Base-by-base conservation (phyloP, 2,797 vertebrate species). In the Gymnodraco acuticeps region DNA sequence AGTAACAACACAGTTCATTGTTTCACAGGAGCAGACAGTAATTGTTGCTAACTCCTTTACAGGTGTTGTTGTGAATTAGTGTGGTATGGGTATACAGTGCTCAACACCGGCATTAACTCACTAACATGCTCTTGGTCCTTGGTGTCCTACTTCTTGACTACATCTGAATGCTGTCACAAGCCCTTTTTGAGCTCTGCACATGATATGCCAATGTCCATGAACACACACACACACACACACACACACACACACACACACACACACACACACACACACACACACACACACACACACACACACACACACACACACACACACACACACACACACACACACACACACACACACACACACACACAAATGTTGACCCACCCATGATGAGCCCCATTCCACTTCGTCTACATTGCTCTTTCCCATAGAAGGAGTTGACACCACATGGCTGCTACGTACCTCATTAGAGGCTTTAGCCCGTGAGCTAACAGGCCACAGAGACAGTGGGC, bases 391-490 rank as follows among this genome's bases (percentile, higher is more conserved):
- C 43, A 58, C 92, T 86, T 88, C 73, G 72, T 91, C 88, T 90
- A 47, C 83, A 16, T 67, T 77, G 84, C 90, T 94, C 75, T 85
- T 88, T 91, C 89, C 81, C 84, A 83, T 83, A 67, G 72, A 70
- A 87, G 86, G 74, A 87, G 85, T 82, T 91, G 91, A 93, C 92
- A 90, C 86, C 89, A 92, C 92, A 91, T 88, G 89, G 91, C 93
- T 91, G 90, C 83, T 88, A n/a, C n/a, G n/a, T n/a, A 88, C 90
- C 94, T 93, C 94, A 94, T 95, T 95, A 94, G 92, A 90, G 86
- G 80, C 87, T 88, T 92, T 92, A 93, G 90, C 88, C 92, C 84
- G 78, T 87, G 78, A 93, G 92, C 90, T 88, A 93, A 93, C 86
- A 85, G 92, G 92, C 93, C 89, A 90, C 88, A 85, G 89, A 93